These are phyloP conservation scores for Leucophora obtusa DNA, from an alignment of 2,888 invertebrate genomes.

Conservation along the genomic window DNA sequence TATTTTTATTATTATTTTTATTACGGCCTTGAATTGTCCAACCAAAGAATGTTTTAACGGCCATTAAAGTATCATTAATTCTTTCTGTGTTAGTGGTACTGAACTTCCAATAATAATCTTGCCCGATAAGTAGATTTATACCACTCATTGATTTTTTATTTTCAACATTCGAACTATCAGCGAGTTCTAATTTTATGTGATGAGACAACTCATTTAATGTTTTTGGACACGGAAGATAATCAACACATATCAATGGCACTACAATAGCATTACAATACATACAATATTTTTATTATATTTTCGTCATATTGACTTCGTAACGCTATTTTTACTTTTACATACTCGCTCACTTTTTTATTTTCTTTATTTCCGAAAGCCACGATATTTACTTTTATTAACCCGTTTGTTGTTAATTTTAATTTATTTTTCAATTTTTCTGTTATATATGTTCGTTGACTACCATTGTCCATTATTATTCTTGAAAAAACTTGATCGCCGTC, in stretches of 20 bases:
- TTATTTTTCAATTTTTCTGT: constrained; percentile 36
- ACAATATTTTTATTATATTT: constrained; percentile 33
- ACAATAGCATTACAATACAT: too few relatives aligned
- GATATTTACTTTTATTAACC: constrained; percentile 36
- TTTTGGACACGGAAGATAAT: constrained; percentile 46
- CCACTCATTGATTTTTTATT: constrained; percentile 17
- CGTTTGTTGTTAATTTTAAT: constrained; percentile 36
- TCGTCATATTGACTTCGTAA: constrained; percentile 48
- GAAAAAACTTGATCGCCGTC: constrained; percentile 38
- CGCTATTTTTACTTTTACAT: constrained; percentile 42
- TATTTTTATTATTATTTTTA: constrained; percentile 7
- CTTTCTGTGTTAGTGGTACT: constrained; percentile 29
- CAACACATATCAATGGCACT: constrained; percentile 45
- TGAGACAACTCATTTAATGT: neutral
- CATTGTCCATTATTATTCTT: constrained; percentile 60
- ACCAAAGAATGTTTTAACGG: constrained; percentile 48
- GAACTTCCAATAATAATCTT: constrained; percentile 59
- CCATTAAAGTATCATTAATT: constrained; percentile 42
- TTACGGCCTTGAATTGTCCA: too few relatives aligned
- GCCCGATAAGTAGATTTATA: constrained; percentile 56
- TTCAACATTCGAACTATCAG: constrained; percentile 33
- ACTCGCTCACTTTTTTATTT: constrained; percentile 13
- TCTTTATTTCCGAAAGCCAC: constrained; percentile 51
- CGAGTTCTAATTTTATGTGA: constrained; percentile 34
- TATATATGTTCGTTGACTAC: constrained; percentile 55